phyloP scores from a whole-genome alignment of 2,888 invertebrate genomes.

The Coleophora deauratella region DNA sequence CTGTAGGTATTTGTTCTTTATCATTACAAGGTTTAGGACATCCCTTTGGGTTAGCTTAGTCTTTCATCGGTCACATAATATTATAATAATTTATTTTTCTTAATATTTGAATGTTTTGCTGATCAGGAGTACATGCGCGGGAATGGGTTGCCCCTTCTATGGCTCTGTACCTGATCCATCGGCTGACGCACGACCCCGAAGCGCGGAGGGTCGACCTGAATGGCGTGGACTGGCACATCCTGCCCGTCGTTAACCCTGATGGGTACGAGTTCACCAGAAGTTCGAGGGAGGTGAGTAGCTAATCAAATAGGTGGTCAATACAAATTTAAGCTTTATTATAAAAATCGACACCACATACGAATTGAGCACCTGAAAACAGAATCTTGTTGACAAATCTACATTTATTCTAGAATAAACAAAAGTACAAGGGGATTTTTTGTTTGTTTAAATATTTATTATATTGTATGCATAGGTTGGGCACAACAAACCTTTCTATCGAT shows the following conservation, averaged over 20 bases:
- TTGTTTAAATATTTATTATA: no score
- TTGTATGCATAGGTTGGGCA: no score
- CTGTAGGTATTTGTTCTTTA: no score
- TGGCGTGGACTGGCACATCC: slow-evolving; percentile 78
- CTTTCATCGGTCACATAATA: no score
- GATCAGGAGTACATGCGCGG: slow-evolving; percentile 73
- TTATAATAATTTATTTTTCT: no score
- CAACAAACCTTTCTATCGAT: no score
- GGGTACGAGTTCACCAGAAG: slow-evolving; percentile 78
- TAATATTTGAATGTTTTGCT: no score
- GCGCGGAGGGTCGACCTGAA: slow-evolving; percentile 55
- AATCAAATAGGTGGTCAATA: not conserved
- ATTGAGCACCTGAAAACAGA: not conserved
- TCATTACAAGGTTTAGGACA: no score
- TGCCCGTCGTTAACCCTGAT: slow-evolving; percentile 82
- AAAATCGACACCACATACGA: not conserved
- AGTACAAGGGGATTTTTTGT: no score
- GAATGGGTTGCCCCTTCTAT: slow-evolving; percentile 79
- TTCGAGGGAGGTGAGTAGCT: slow-evolving; percentile 34
- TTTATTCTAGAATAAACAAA: no score
- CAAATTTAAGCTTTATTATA: not conserved
- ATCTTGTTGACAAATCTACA: not conserved
- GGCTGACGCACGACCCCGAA: slow-evolving; percentile 52
- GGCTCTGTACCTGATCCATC: slow-evolving; percentile 72
- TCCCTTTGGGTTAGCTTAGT: no score